Evolutionary conservation across 2,797 vertebrate genomes (phyloP).

Genomic region (Sebastes hubbsi): DNA sequence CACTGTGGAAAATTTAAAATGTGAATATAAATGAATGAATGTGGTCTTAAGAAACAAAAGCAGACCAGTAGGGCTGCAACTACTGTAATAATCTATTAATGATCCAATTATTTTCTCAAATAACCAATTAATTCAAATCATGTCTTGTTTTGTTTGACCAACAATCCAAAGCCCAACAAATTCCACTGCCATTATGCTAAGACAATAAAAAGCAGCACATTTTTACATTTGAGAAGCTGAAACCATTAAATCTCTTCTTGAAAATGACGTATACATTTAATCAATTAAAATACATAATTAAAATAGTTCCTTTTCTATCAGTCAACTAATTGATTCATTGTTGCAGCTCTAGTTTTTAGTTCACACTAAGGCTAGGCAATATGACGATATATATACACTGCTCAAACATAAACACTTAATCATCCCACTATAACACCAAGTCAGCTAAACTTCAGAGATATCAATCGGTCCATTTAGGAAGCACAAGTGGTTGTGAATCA

Average conservation of each 20-base stretch:
- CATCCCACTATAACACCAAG: too few relatives aligned
- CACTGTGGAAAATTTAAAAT: not conserved
- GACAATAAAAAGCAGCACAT: not conserved
- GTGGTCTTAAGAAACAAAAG: not conserved
- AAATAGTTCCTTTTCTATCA: not conserved
- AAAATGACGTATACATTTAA: not conserved
- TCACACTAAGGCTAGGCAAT: too few relatives aligned
- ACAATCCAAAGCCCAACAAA: not conserved
- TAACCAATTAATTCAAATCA: not conserved
- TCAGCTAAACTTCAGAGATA: too few relatives aligned
- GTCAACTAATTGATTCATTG: not conserved
- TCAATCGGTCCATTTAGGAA: too few relatives aligned
- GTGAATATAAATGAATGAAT: not conserved
- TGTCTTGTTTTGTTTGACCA: not conserved
- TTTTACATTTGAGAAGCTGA: not conserved
- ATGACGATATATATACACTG: too few relatives aligned
- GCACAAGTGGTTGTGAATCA: too few relatives aligned
- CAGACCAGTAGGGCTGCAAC: not conserved
- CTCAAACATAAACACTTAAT: too few relatives aligned
- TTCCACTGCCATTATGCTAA: not conserved
- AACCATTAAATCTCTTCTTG: not conserved
- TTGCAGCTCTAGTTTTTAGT: not conserved
- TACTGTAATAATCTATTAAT: not conserved
- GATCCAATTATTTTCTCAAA: not conserved
- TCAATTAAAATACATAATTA: not conserved